Percentiles rank a stretch among this genome's conserved stretches.
Conservation (phyloP, 2,797 vertebrate genomes). For the Distichodus sexfasciatus region DNA sequence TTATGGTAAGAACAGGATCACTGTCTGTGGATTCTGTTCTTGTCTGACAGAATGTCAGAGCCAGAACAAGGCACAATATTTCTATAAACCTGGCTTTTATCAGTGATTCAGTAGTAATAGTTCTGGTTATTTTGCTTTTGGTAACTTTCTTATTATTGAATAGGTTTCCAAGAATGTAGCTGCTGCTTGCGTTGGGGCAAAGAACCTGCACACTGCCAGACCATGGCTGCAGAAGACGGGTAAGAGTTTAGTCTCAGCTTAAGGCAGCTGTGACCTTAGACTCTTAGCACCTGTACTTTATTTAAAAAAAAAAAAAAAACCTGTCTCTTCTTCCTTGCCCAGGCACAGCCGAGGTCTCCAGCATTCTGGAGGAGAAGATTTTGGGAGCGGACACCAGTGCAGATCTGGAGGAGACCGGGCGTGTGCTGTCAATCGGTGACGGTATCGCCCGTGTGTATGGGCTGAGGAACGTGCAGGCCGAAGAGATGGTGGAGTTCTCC, state of each 20-base stretch:
- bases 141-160: background rate
- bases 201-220: slow-evolving; percentile 87
- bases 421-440: slow-evolving; percentile 95
- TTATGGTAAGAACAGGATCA: too few species aligned
- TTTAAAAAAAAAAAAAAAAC: too few species aligned
- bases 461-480: slow-evolving; percentile 94
- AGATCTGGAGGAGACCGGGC: slow-evolving; percentile 93
- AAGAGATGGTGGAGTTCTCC: slow-evolving; percentile 99
- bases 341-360: slow-evolving; percentile 92
- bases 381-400: slow-evolving; percentile 88
- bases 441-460: slow-evolving; percentile 97
- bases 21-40: too few species aligned
- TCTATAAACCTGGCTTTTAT: too few species aligned
- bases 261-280: too few species aligned
- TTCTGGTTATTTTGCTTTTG: background rate
- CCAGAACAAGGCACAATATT: too few species aligned
- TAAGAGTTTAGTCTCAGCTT: slow-evolving; percentile 62
- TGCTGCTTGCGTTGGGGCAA: slow-evolving; percentile 85
- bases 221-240: slow-evolving; percentile 87
- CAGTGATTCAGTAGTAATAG: too few species aligned
- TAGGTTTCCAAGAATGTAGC: slow-evolving; percentile 88
- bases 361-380: slow-evolving; percentile 94
- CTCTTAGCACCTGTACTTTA: too few species aligned
- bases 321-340: background rate
- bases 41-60: too few species aligned